A percentile compares a stretch with the other conserved stretches of the same genome.
phyloP scores from a whole-genome alignment of 1,140 invertebrate species.

The Harpegnathos saltator region DNA sequence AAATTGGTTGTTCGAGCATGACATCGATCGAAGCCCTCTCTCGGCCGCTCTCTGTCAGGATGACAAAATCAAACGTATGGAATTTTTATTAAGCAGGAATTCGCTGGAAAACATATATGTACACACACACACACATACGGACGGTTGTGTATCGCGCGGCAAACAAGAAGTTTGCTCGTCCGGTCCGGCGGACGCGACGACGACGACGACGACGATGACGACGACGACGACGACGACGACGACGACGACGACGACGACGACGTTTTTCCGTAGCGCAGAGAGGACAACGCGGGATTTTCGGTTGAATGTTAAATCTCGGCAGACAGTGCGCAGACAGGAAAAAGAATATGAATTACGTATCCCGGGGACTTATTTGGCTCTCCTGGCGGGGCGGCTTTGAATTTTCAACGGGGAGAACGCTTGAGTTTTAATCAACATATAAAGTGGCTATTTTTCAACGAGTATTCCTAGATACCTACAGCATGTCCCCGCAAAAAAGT shows the following conservation, averaged over 20 bases:
- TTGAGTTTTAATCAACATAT: conserved; percentile 62
- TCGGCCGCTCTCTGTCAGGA: neutral
- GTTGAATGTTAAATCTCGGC: conserved; percentile 49
- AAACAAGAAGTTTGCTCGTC: conserved; percentile 1
- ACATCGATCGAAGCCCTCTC: conserved; percentile 47
- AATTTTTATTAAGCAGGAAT: conserved; percentile 39
- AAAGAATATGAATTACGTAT: conserved; percentile 55
- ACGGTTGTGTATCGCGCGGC: neutral
- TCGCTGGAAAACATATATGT: neutral
- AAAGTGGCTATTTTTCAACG: conserved; percentile 61
- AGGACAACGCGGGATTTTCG: conserved; percentile 21
- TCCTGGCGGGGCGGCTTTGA: conserved; percentile 35
- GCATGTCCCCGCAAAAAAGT: conserved; percentile 37
- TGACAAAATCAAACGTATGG: conserved; percentile 18
- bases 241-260: no score
- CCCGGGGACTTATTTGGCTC: conserved; percentile 47
- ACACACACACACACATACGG: no score
- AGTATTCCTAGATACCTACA: conserved; percentile 50
- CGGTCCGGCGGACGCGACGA: neutral
- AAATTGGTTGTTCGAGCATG: conserved; percentile 60
- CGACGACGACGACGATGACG: no score
- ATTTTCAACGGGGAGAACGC: conserved; percentile 53
- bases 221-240: no score
- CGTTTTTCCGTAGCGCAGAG: conserved; percentile 32
- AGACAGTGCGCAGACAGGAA: conserved; percentile 52